Evolutionary conservation across 2,113 vertebrate genomes (phyloP).

Genomic region (Microcebus jonahi): DNA sequence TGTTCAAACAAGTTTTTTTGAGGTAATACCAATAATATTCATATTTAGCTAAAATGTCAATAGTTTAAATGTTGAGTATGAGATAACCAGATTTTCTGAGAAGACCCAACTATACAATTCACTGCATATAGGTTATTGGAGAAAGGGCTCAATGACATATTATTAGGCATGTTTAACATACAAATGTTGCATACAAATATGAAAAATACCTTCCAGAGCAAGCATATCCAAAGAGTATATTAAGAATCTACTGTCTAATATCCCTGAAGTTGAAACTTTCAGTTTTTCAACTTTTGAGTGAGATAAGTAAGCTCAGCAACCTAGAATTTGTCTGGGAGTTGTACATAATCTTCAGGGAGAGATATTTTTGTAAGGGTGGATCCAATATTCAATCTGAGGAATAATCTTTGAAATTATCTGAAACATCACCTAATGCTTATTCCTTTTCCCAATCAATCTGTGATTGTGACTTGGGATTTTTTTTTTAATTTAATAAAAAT

Average conservation of each 20-base stretch:
- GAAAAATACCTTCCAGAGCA: neutral
- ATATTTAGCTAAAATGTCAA: neutral
- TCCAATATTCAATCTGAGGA: neutral
- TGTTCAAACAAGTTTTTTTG: neutral
- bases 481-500: slow-evolving; percentile 19
- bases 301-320: neutral
- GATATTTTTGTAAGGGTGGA: neutral
- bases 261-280: neutral
- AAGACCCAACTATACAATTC: neutral
- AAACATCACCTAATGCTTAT: neutral
- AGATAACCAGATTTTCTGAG: slow-evolving; percentile 3
- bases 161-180: neutral
- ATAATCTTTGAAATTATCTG: neutral
- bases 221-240: neutral
- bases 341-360: neutral
- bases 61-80: neutral
- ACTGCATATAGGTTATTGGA: neutral
- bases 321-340: neutral
- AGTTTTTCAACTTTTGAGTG: neutral
- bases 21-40: neutral
- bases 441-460: neutral
- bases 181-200: neutral
- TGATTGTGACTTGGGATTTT: neutral
- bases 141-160: neutral
- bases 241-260: neutral